phyloP scores from a whole-genome alignment of 2,797 vertebrate species.

The Hipposideros larvatus region DNA sequence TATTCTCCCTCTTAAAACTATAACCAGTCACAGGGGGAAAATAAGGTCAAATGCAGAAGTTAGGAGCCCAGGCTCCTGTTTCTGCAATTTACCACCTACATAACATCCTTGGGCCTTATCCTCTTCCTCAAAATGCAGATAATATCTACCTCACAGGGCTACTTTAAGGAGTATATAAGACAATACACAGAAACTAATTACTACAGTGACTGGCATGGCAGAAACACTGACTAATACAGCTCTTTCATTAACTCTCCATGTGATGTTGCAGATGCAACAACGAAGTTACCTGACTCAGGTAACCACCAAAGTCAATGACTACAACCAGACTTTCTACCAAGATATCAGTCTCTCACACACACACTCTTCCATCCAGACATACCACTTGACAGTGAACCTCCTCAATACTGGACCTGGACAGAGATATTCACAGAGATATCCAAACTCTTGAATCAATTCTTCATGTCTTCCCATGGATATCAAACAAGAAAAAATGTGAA shows the following conservation, averaged over 20 bases:
- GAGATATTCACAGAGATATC: neutral
- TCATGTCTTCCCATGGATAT: slow-evolving; percentile 23
- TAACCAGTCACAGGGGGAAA: neutral
- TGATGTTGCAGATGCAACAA: neutral
- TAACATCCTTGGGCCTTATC: neutral
- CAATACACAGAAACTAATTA: neutral
- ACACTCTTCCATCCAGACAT: neutral
- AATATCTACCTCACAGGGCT: neutral
- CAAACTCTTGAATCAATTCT: slow-evolving; percentile 33
- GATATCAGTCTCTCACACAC: neutral
- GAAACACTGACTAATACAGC: neutral
- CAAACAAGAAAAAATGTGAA: neutral
- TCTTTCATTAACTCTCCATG: neutral
- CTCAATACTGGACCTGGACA: neutral
- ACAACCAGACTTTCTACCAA: slow-evolving; percentile 17
- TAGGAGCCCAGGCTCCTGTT: neutral
- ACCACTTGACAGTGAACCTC: neutral
- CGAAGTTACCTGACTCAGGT: neutral
- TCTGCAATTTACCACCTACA: neutral
- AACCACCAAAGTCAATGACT: slow-evolving; percentile 6
- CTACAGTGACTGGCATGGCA: neutral
- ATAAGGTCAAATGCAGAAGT: neutral
- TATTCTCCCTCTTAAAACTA: neutral
- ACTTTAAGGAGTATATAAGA: neutral
- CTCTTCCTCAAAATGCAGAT: neutral